Evolutionary conservation across 2,888 invertebrate genomes (phyloP), one percentile per base, ranked within the genome.

Genomic region (Drosophila kuntzei): DNA sequence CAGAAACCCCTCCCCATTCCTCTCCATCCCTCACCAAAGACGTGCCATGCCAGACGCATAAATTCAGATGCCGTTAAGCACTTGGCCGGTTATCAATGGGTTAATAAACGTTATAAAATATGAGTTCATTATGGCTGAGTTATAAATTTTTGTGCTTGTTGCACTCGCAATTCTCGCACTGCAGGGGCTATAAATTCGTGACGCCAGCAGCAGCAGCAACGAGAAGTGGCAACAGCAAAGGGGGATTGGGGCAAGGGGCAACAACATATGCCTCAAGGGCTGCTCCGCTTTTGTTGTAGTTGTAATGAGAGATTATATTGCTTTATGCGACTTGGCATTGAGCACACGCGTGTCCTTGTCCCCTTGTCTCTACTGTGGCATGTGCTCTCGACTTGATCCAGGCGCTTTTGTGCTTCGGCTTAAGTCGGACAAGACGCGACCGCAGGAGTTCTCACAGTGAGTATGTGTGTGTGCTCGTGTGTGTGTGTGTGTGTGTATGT

Each of bases 41-140:
- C 16, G 66, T 7, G 27, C 29, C n/a, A 16, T 27, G 46, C 68
- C 85, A 87, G 87, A 83, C 83, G 82, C 85, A 83, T 83, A 84
- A 83, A 83, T 83, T 79, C 68, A 41, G 67, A 22, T 57, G 71
- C 66, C 74, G 79, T 80, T 82, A 79, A 80, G 80, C 80, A 76
- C 82, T 79, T 79, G 86, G 72, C 70, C 69, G 78, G 88, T 86
- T 88, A 88, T 85, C 85, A 85, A 85, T 85, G 85, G 88, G 80
- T 85, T 85, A 88, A 85, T 85, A 85, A 83, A 85, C 83, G 77
- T 83, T 79, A 83, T 86, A 86, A 85, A 86, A 88, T 85, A 85
- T 88, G 88, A 83, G 87, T 85, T 88, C 88, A 88, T 85, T 85
- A 85, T 80, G 88, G 73, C 66, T 75, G 51, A 71, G 79, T 88